phyloP scores from a whole-genome alignment of 2,888 invertebrate species.

The Dasypolia templi region DNA sequence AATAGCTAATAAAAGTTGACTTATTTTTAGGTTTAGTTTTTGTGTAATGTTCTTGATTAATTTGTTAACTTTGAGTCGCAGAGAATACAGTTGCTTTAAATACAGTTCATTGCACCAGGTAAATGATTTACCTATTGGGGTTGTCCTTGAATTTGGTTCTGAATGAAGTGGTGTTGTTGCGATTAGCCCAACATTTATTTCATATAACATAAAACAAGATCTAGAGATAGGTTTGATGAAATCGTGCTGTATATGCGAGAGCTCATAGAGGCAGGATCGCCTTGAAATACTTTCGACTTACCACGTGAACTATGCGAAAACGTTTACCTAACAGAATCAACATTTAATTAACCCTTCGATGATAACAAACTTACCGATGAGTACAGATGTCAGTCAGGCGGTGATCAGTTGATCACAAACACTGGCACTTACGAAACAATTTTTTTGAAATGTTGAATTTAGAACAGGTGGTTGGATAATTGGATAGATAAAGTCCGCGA shows the following conservation, averaged over 20 bases:
- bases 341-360: slow-evolving; percentile 76
- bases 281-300: slow-evolving; percentile 91
- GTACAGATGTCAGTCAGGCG: slow-evolving; percentile 65
- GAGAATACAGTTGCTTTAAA: slow-evolving; percentile 3
- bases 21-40: neutral
- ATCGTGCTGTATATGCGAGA: slow-evolving; percentile 71
- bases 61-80: slow-evolving; percentile 9
- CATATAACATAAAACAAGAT: slow-evolving; percentile 38
- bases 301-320: slow-evolving; percentile 87
- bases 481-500: slow-evolving; percentile 65
- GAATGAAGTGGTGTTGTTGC: slow-evolving; percentile 32
- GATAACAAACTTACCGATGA: slow-evolving; percentile 78
- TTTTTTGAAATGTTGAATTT: slow-evolving; percentile 42
- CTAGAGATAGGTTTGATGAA: slow-evolving; percentile 63
- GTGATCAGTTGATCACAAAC: slow-evolving; percentile 61
- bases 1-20: neutral
- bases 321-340: slow-evolving; percentile 83
- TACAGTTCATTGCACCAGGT: slow-evolving; percentile 24
- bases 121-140: slow-evolving; percentile 8
- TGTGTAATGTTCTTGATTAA: neutral
- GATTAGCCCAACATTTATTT: slow-evolving; percentile 45
- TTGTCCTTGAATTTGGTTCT: slow-evolving; percentile 44
- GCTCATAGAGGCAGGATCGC: slow-evolving; percentile 83
- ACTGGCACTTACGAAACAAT: slow-evolving; percentile 64
- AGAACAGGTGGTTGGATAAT: slow-evolving; percentile 65